phyloP scores from a whole-genome alignment of 2,113 vertebrate species.

The Tichodroma muraria region DNA sequence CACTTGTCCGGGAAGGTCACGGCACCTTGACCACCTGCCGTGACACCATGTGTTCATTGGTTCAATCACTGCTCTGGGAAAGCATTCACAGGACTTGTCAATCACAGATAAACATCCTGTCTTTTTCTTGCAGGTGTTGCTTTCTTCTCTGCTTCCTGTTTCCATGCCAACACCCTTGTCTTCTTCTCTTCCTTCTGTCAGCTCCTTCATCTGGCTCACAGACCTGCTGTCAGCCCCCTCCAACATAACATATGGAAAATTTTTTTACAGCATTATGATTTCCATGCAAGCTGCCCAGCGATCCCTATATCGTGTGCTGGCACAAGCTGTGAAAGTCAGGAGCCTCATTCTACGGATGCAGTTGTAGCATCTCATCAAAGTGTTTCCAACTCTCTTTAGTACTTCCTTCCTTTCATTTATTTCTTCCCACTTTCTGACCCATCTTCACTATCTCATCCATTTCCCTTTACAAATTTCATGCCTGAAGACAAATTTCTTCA shows the following conservation, averaged over 20 bases:
- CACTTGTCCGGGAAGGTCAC: no score
- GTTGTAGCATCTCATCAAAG: background rate
- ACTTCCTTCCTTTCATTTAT: background rate
- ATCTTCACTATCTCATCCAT: background rate
- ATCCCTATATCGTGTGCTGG: background rate
- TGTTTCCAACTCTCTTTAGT: background rate
- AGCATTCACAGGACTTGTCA: no score
- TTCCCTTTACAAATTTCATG: background rate
- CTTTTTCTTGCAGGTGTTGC: no score
- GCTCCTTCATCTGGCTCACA: no score
- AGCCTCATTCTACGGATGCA: background rate
- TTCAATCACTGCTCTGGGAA: no score
- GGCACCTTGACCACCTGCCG: no score
- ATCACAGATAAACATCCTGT: no score
- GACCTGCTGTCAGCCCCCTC: no score
- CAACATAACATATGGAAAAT: accelerated
- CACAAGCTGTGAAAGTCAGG: background rate
- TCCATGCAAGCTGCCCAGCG: background rate
- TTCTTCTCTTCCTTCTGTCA: no score
- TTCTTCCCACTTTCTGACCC: background rate
- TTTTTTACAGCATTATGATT: background rate
- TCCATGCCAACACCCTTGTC: no score
- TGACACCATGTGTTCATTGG: no score
- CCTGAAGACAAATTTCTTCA: background rate
- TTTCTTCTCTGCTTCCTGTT: no score